Evolutionary conservation across 1,140 invertebrate genomes (phyloP), one percentile per base, ranked within the genome.

Genomic region (Pogonomyrmex californicus): DNA sequence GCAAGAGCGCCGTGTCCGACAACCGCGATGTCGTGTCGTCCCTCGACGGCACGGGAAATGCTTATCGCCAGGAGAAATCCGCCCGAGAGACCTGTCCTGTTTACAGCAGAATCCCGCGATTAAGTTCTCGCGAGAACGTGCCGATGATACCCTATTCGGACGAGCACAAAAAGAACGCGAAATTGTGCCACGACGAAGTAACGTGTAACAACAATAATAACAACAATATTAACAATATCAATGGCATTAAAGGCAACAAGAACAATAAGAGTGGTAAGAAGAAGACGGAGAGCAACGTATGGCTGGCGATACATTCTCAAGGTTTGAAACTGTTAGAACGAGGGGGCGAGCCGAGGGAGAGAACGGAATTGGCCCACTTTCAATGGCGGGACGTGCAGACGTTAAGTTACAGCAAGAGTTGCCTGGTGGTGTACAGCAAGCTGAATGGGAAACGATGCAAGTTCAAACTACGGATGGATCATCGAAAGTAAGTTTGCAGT

Each of bases 381-480:
- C 93, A 94, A 41, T 98, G 97, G 97, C 96, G 96, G 88, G 96
- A 97, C 82, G 97, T 98, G 86, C 97, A 97, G 91, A 97, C 97
- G 76, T 95, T 98, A 41, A 97, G 97, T 90, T 97, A 97, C 90
- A 97, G 96, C 88, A 97, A 97, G 92, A 97, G 96, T 71, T 97
- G 96, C 58, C 93, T 98, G 12, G 96, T 97, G 51, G 96, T 98
- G 94, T 92, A 96, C 93, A 94, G 96, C 90, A 90, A 95, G 93
- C 94, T 96, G 77, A 95, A 95, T 49, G 96, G 97, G 85, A 97
- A 97, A 86, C 94, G 96, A 9, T 96, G 96, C 66, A 97, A 97
- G 93, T 97, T 97, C 92, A 97, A 97, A 93, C 93, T 98, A 0
- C 96, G 96, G 95, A 97, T 98, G 97, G 96, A 96, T 88, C 96